Percentiles rank a stretch among this genome's conserved stretches.
phyloP scores from a whole-genome alignment of 1,140 invertebrate species.

The Hermetia illucens region DNA sequence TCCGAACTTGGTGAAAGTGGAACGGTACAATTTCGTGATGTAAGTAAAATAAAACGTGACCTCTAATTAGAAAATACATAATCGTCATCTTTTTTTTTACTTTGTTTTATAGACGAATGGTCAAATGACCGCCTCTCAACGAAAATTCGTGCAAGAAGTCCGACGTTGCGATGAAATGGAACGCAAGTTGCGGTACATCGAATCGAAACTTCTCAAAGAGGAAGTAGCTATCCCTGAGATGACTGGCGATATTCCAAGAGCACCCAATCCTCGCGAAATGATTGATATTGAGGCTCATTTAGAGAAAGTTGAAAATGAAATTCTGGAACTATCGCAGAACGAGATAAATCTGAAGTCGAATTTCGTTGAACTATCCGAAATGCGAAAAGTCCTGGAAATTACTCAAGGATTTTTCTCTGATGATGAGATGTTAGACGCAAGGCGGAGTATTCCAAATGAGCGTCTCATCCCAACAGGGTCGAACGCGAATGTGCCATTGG shows the following conservation, averaged over 20 bases:
- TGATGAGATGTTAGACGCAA: constrained; percentile 37
- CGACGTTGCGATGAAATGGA: constrained; percentile 76
- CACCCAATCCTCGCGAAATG: constrained; percentile 74
- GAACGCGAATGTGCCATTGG: constrained; percentile 32
- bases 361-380: constrained; percentile 76
- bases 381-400: constrained; percentile 81
- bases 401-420: constrained; percentile 41
- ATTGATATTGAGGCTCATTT: constrained; percentile 70
- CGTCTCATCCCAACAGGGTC: constrained; percentile 38
- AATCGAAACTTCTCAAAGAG: constrained; percentile 77
- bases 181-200: constrained; percentile 68
- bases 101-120: constrained; percentile 57
- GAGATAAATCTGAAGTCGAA: constrained; percentile 81
- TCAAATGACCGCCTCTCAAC: constrained; percentile 78
- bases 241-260: constrained; percentile 53
- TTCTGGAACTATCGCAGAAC: constrained; percentile 78
- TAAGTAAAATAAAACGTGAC: too few species aligned
- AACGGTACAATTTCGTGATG: constrained; percentile 85
- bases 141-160: constrained; percentile 74
- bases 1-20: constrained; percentile 85
- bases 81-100: constrained; percentile 2
- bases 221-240: constrained; percentile 55
- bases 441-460: constrained; percentile 32
- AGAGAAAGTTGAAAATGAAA: constrained; percentile 77
- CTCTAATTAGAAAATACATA: too few species aligned